phyloP scores from a whole-genome alignment of 2,797 vertebrate species.

The Phoeniculus purpureus region DNA sequence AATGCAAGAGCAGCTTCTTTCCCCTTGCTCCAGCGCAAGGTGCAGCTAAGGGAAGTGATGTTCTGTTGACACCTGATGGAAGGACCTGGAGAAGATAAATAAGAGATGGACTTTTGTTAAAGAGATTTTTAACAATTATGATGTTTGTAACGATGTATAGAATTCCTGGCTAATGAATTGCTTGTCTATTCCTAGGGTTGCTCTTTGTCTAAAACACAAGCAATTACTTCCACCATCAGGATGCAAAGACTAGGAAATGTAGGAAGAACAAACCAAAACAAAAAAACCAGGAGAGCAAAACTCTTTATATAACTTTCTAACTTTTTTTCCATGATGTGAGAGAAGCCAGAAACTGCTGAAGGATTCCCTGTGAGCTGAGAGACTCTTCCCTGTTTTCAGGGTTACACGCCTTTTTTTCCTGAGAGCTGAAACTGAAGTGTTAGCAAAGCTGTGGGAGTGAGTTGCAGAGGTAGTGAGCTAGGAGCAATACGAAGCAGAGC shows the following conservation, averaged over 20 bases:
- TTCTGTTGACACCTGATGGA: background rate
- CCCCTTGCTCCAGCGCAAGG: background rate
- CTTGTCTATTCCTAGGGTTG: background rate
- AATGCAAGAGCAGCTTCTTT: background rate
- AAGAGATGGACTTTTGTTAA: background rate
- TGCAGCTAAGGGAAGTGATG: background rate
- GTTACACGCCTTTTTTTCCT: background rate
- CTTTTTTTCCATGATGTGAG: background rate
- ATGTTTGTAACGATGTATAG: background rate
- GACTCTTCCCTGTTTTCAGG: background rate
- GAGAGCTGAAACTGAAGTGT: background rate
- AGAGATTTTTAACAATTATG: background rate
- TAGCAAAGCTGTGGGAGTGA: background rate
- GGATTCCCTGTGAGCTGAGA: background rate
- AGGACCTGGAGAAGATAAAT: background rate
- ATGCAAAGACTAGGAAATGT: background rate
- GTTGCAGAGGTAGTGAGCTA: background rate
- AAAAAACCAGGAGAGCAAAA: background rate
- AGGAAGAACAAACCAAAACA: background rate
- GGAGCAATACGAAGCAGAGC: background rate
- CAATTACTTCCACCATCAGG: background rate
- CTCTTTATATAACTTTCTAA: background rate
- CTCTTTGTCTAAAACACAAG: background rate
- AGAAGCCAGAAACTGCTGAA: background rate
- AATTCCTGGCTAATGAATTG: background rate